phyloP scores from a whole-genome alignment of 2,113 vertebrate species.

The Addax nasomaculatus region DNA sequence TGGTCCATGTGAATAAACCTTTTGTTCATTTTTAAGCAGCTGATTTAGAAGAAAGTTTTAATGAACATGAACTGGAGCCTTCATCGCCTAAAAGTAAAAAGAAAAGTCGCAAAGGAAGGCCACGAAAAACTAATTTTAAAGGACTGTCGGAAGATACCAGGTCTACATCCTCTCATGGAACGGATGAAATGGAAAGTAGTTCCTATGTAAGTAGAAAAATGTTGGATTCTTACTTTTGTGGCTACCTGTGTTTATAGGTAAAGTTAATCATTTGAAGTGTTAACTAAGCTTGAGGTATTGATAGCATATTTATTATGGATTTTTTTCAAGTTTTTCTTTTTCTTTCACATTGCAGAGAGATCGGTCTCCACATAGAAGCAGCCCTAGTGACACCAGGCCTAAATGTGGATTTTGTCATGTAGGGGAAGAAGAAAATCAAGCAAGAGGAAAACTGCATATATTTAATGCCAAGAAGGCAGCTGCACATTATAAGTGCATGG shows the following conservation, averaged over 20 bases:
- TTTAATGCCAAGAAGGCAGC: slow-evolving; percentile 99
- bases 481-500: slow-evolving; percentile 99
- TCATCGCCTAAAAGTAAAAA: slow-evolving; percentile 92
- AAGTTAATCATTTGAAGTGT: slow-evolving; percentile 62
- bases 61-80: slow-evolving; percentile 91
- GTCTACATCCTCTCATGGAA: slow-evolving; percentile 95
- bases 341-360: slow-evolving; percentile 87
- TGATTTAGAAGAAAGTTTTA: slow-evolving; percentile 90
- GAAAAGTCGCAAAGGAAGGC: slow-evolving; percentile 91
- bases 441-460: slow-evolving; percentile 94
- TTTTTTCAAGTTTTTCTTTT: slow-evolving; percentile 18
- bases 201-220: slow-evolving; percentile 89
- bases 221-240: slow-evolving; percentile 45
- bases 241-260: slow-evolving; percentile 26
- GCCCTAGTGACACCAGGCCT: slow-evolving; percentile 92
- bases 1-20: slow-evolving; percentile 51
- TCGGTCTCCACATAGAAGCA: slow-evolving; percentile 94
- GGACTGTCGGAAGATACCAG: slow-evolving; percentile 93
- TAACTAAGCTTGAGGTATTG: slow-evolving; percentile 40
- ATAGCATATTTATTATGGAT: slow-evolving; percentile 75
- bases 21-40: slow-evolving; percentile 80
- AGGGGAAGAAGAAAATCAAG: slow-evolving; percentile 97
- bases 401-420: slow-evolving; percentile 99
- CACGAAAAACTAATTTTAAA: slow-evolving; percentile 87
- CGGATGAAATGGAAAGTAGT: slow-evolving; percentile 94